Base-by-base conservation (phyloP, 2,888 invertebrate genomes). In the Plusia festucae region DNA sequence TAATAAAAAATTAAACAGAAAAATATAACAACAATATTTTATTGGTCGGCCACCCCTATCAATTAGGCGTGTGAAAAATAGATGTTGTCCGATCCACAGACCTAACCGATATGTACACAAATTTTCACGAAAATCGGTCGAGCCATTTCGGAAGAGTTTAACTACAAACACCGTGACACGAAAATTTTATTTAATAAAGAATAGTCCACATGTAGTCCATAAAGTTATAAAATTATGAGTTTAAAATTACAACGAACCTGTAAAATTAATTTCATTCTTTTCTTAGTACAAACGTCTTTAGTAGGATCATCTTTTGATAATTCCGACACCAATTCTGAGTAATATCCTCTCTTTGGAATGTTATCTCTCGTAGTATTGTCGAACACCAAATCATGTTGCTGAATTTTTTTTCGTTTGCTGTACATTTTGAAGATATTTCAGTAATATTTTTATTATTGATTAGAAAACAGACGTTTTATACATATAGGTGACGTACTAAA, bases 281-380 rank as follows among this genome's bases (percentile, higher is more conserved):
- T 95, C 56, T 90, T 90, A 2, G 91, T 92, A 68, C 94, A 95
- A 27, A 85, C 73, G 57, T 86, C 90, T 66, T 80, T 90, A 0
- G 88, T 77, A 0, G 88, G 83, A 18, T 93, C 92, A 18, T 93
- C 88, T 67, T 91, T 93, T 1, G 91, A 85, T 86, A 94, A 86
- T 75, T 96, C 94, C 0, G 96, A 95, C 0, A 96, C 93, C 34
- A 96, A 81, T 82, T 96, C 96, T 0, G 96, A 96, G 75, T 96
- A 97, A 84, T 96, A 97, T 16, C 96, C 96, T 30, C 96, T 85
- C 76, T 93, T 94, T 0, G 91, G 93, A 2, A 93, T 89, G 0
- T 79, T 64, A 68, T 92, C 91, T 59, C 93, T 83, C 0, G 88
- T 82, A 1, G 69, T 83, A 61, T 93, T 94, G 60, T 93, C 90